Percentiles rank a stretch among this genome's conserved stretches.
These are phyloP conservation scores for Thelaira solivaga DNA, from an alignment of 2,888 invertebrate genomes.

Conservation along the genomic window DNA sequence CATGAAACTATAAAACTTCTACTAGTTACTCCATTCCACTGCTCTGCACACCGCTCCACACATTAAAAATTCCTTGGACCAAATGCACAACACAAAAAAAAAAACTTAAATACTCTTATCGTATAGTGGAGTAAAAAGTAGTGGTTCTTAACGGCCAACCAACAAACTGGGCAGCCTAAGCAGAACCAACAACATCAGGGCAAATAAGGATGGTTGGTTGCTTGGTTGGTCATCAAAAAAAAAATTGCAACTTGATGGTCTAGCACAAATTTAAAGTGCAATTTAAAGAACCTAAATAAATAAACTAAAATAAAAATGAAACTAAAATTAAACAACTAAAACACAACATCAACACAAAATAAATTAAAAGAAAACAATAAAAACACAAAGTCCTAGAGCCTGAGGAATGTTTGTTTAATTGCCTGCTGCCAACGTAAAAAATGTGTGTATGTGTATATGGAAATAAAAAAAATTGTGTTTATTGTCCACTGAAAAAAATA, in stretches of 20 bases:
- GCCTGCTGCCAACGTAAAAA: slow-evolving; percentile 43
- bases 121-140: too few relatives aligned
- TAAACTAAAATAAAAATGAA: slow-evolving; percentile 22
- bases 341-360: slow-evolving; percentile 30
- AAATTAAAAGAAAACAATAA: too few relatives aligned
- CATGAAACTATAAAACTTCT: slow-evolving; percentile 35
- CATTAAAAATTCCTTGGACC: slow-evolving; percentile 33
- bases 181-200: not conserved
- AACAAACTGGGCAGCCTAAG: slow-evolving; percentile 17
- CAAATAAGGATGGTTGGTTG: slow-evolving; percentile 12
- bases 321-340: slow-evolving; percentile 34
- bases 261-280: slow-evolving; percentile 50
- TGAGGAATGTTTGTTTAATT: slow-evolving; percentile 55
- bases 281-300: slow-evolving; percentile 51
- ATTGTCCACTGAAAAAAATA: slow-evolving; percentile 3
- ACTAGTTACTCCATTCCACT: slow-evolving; percentile 9
- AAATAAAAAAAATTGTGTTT: not conserved
- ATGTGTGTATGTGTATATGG: not conserved
- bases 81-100: slow-evolving; percentile 1
- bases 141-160: slow-evolving; percentile 43
- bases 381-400: slow-evolving; percentile 50
- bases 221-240: slow-evolving; percentile 38
- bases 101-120: slow-evolving; percentile 30
- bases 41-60: too few relatives aligned
- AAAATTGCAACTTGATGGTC: slow-evolving; percentile 54